These are phyloP conservation scores for Nothobranchius kuhntae DNA, from an alignment of 2,113 vertebrate species.

Conservation along the genomic window DNA sequence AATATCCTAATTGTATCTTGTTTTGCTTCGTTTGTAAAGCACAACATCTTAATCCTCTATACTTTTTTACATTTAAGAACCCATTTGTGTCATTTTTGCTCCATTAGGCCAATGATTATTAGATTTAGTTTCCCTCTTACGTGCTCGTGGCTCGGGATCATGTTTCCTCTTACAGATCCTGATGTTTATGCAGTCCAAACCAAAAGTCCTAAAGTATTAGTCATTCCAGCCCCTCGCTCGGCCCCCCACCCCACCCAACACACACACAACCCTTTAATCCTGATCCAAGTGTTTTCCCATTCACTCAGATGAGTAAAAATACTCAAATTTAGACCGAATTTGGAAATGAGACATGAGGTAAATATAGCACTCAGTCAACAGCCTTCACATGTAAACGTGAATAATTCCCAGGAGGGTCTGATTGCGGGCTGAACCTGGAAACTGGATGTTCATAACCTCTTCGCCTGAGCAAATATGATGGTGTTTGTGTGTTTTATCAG, in stretches of 20 bases:
- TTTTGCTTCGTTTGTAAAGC: too few relatives aligned
- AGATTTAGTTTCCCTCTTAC: conserved; percentile 3
- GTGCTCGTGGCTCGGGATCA: conserved; percentile 9
- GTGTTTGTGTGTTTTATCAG: conserved; percentile 32
- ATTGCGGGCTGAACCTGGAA: conserved; percentile 8
- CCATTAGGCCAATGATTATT: neutral
- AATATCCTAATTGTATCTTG: too few relatives aligned
- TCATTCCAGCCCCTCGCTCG: conserved; percentile 36
- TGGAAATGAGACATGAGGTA: conserved; percentile 54
- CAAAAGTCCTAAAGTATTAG: conserved; percentile 29
- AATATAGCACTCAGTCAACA: conserved; percentile 55
- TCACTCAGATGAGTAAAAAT: conserved; percentile 52
- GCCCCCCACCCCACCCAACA: conserved; percentile 43
- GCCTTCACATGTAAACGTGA: conserved; percentile 53
- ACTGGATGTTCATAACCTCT: conserved; percentile 34
- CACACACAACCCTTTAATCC: conserved; percentile 55
- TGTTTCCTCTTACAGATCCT: conserved; percentile 7
- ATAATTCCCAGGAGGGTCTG: conserved; percentile 31
- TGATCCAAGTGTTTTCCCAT: conserved; percentile 31
- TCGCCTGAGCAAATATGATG: conserved; percentile 29
- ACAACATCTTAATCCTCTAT: too few relatives aligned
- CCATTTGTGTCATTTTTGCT: neutral
- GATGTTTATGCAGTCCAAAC: conserved; percentile 32
- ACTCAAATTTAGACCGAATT: conserved; percentile 59
- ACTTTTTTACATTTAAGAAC: neutral